Percentiles rank a stretch among this genome's conserved stretches.
These are phyloP conservation scores for Apogon hyalosoma DNA, from an alignment of 2,797 vertebrate species.

Conservation along the genomic window DNA sequence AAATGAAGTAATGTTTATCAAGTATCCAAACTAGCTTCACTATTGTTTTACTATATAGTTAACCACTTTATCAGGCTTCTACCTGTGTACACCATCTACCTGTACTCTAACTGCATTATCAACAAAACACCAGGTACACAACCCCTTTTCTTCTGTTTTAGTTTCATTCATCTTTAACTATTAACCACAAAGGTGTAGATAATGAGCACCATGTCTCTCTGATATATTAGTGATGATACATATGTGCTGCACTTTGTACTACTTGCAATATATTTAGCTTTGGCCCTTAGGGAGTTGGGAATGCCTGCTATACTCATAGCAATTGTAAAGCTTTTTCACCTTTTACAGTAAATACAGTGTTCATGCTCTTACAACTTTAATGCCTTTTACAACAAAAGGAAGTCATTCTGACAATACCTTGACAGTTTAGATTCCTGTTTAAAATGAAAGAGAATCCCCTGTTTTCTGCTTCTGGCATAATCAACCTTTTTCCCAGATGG, in stretches of 20 bases:
- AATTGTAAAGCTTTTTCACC: constrained; percentile 42
- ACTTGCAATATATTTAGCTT: constrained; percentile 59
- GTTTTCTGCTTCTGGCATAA: constrained; percentile 55
- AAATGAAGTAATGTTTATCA: constrained; percentile 16
- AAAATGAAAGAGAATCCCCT: constrained; percentile 18
- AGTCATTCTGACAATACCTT: not conserved
- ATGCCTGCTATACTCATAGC: constrained; percentile 36
- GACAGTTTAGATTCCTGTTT: constrained; percentile 7
- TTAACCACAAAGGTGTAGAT: constrained; percentile 46
- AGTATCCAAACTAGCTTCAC: constrained; percentile 24
- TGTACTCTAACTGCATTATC: too few species aligned
- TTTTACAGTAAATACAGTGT: constrained; percentile 26
- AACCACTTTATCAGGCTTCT: not conserved
- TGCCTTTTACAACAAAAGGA: constrained; percentile 22
- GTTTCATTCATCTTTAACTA: constrained; percentile 29
- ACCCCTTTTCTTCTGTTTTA: constrained; percentile 1
- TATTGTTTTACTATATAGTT: constrained; percentile 14
- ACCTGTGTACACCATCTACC: too few species aligned
- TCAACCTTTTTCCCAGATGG: constrained; percentile 50
- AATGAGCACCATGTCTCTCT: constrained; percentile 44
- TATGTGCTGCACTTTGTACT: constrained; percentile 47
- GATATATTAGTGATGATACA: constrained; percentile 45
- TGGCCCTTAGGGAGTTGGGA: constrained; percentile 51
- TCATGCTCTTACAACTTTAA: constrained; percentile 62
- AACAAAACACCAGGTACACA: constrained; percentile 1